Evolutionary conservation across 2,888 invertebrate genomes (phyloP), one percentile per base, ranked within the genome.

Genomic region (Emmelina monodactyla): DNA sequence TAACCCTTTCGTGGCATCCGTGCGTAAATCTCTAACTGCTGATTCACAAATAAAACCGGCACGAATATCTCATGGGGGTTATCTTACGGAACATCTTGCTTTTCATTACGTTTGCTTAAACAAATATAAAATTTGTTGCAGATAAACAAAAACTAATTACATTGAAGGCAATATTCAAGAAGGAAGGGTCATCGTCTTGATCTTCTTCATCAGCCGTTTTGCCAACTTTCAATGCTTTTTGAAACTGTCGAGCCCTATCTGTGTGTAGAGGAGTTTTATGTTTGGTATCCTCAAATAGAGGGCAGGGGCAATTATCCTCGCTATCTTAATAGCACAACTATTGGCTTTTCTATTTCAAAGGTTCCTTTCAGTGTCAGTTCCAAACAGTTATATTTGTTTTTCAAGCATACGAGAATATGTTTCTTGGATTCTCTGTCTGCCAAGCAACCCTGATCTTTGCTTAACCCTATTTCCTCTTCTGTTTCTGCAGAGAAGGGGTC

Each of bases 1-100:
- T 64, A 64, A 58, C 63, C 57, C 51, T 50, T 50, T 49, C 50
- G 51, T 50, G 51, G 57, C 55, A 58, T 53, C 51, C 47, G 53
- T 46, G 50, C 57, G 61, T 69, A 71, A 69, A 73, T 70, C 69
- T 67, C 58, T 62, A 67, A 64, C 62, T 57, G 61, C 53, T 54
- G 57, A 59, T 60, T 54, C 53, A 55, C 55, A 64, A 71, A 68
- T 58, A 68, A 70, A 69, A 67, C 55, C 49, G 55, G 49, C 58
- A 44, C 51, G 50, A 51, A 59, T 53, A 46, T 60, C 60, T 61
- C 52, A 10, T n/a, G 6, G n/a, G 25, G 43, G 59, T 63, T 68
- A 71, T 69, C 67, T 58, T 49, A 40, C 44, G 45, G 50, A 53
- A 57, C 62, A 65, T 70, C 62, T 66, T 56, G 55, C 51, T 56